These are phyloP conservation scores for Sturnus vulgaris DNA, from an alignment of 2,113 vertebrate genomes.

Conservation along the genomic window DNA sequence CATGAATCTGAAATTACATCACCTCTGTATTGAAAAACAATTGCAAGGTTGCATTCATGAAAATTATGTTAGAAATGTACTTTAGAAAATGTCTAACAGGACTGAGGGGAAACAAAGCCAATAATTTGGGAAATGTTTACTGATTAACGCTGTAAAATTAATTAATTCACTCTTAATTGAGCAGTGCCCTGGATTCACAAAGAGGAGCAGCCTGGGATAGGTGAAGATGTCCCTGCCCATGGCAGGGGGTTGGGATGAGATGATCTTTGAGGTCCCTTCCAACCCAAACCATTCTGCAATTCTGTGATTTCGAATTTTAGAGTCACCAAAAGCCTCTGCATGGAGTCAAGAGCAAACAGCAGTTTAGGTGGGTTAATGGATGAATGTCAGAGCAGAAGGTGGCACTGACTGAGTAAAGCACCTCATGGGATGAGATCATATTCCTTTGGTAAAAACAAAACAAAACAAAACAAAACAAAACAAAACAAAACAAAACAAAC, in stretches of 20 bases:
- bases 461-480: too few species aligned
- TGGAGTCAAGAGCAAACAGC: background rate
- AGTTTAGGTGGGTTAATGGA: background rate
- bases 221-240: background rate
- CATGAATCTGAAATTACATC: background rate
- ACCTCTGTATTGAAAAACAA: background rate
- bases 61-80: background rate
- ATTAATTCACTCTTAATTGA: background rate
- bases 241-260: background rate
- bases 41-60: background rate
- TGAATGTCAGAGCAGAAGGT: background rate
- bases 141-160: background rate
- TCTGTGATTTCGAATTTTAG: background rate
- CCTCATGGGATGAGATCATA: rapidly evolving
- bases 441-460: background rate
- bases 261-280: background rate
- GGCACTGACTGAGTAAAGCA: background rate
- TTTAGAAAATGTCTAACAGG: background rate
- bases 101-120: background rate
- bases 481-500: too few species aligned
- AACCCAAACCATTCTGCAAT: background rate
- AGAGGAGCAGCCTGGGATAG: background rate
- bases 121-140: background rate
- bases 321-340: background rate
- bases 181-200: background rate